Evolutionary conservation across 2,797 vertebrate species (phyloP), one percentile per base, ranked within the genome.

Genomic region (Pogonophryne albipinna): DNA sequence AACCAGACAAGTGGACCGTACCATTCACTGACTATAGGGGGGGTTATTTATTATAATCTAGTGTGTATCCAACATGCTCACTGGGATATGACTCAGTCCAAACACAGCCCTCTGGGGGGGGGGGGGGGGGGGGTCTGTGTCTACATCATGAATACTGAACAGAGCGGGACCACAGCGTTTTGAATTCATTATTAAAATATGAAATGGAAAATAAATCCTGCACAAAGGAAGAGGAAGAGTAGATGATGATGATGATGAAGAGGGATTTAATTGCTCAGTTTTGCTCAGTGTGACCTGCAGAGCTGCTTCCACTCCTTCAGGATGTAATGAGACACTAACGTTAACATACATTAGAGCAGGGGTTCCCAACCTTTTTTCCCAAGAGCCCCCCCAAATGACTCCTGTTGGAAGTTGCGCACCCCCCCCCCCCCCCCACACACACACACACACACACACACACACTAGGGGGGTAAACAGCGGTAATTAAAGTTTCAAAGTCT

Each of bases 121-220:
- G n/a, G n/a, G n/a, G n/a, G n/a, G n/a, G n/a, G 76, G 76, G 78
- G 69, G 82, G 7, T 71, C 67, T 82, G 73, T 79, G 70, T 85
- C 83, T 78, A 84, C 85, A 88, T 87, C 83, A 87, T 89, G 86
- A 89, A 92, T 86, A 92, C 74, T 80, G 78, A 90, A 82, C 79
- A 84, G 84, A 60, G 65, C 65, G 52, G 69, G 61, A 83, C 70
- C 69, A 58, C 71, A 55, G 63, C 75, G 55, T 64, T 27, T 74
- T 55, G 34, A 82, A 86, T 82, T 69, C 68, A 85, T 91, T 79
- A 89, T 86, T 76, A 81, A 86, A 81, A 84, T 80, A 67, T 84
- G 74, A 87, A 82, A 65, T 52, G 27, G 50, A 12, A 14, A 17
- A 34, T 68, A 71, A 4, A 55, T 58, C 56, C 53, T 71, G 52